Percentiles rank a stretch among this genome's conserved stretches.
Evolutionary conservation across 2,113 vertebrate genomes (phyloP).

Genomic region (Zootoca vivipara): DNA sequence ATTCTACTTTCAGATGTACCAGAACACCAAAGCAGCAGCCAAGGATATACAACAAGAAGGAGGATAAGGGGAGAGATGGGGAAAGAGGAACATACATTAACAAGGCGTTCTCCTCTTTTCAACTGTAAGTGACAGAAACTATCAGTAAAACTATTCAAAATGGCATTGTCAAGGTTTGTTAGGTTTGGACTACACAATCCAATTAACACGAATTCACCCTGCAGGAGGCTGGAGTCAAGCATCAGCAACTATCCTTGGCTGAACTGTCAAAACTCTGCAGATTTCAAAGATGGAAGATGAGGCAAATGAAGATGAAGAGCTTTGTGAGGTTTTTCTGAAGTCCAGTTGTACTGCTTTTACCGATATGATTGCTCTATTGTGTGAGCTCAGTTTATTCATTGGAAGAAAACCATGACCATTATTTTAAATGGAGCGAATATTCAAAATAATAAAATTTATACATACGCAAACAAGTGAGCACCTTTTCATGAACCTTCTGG

Average conservation of each 20-base stretch:
- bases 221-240: background rate
- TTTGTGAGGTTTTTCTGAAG: background rate
- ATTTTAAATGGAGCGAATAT: background rate
- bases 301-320: background rate
- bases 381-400: background rate
- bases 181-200: background rate
- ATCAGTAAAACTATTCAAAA: background rate
- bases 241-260: background rate
- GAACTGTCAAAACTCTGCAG: background rate
- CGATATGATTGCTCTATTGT: background rate
- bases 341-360: background rate
- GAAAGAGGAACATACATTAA: background rate
- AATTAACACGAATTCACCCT: slow-evolving; percentile 10
- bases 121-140: background rate
- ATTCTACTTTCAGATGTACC: background rate
- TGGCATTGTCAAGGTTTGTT: background rate
- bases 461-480: background rate
- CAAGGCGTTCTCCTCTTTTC: background rate
- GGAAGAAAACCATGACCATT: background rate
- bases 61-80: too few species aligned
- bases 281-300: background rate
- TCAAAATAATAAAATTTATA: background rate
- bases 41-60: background rate
- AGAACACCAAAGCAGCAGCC: background rate
- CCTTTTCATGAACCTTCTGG: background rate